A percentile compares a stretch with the other conserved stretches of the same genome.
Conservation (phyloP, 2,888 invertebrate species). For the Microctonus brassicae region DNA sequence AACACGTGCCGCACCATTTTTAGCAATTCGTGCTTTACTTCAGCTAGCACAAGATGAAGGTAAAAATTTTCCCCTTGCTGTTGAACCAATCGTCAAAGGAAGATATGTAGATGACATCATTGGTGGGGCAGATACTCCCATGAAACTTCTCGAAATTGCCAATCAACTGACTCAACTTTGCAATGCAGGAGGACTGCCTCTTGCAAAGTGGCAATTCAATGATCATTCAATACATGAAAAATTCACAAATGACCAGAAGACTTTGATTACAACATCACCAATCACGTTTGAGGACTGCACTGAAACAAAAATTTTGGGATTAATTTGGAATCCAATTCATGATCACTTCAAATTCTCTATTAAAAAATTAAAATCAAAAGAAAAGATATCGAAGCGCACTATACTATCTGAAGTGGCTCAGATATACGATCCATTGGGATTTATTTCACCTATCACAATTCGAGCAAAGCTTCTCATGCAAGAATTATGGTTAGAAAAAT, state of each 20-base stretch:
- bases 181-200: conserved; percentile 36
- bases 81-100: background rate
- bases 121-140: conserved; percentile 16
- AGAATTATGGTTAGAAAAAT: background rate
- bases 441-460: background rate
- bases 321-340: background rate
- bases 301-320: too few species aligned
- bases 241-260: too few species aligned
- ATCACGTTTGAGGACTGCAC: background rate
- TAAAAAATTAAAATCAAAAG: too few species aligned
- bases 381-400: background rate
- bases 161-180: background rate
- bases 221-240: background rate
- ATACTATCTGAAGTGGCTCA: background rate
- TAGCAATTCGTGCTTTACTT: background rate
- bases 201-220: conserved; percentile 18
- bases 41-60: background rate
- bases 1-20: background rate
- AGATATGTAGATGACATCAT: conserved; percentile 27
- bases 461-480: background rate
- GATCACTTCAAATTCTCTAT: background rate
- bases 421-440: background rate
- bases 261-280: too few species aligned
- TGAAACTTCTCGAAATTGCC: background rate
- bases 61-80: conserved; percentile 27